Percentiles rank a stretch among this genome's conserved stretches.
Conservation (phyloP, 2,113 vertebrate genomes). For the Clarias macrocephalus region DNA sequence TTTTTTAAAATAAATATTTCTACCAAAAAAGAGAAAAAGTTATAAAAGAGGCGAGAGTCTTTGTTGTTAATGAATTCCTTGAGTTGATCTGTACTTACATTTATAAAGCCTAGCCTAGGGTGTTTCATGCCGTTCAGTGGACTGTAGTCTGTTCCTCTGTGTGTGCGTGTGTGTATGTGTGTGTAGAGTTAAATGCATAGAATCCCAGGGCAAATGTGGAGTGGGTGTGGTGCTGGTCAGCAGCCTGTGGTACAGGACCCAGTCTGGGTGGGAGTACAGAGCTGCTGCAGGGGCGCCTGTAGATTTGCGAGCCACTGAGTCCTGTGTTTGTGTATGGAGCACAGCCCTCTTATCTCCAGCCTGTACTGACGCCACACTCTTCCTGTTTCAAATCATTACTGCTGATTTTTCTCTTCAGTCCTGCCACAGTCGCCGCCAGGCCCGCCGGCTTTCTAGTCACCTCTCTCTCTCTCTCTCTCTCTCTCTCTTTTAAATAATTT, state of each 20-base stretch:
- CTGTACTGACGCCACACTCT: constrained; percentile 89
- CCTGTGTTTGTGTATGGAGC: constrained; percentile 85
- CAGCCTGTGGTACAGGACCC: constrained; percentile 65
- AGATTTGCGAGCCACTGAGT: constrained; percentile 71
- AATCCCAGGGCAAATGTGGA: too few relatives aligned
- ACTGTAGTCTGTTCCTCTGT: constrained; percentile 5
- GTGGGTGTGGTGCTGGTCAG: constrained; percentile 59
- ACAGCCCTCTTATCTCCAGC: constrained; percentile 84
- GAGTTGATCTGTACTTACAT: constrained; percentile 55
- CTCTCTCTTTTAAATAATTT: constrained; percentile 1
- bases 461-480: constrained; percentile 38
- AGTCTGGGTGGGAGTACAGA: constrained; percentile 52
- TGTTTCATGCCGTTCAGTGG: neutral
- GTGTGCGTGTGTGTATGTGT: constrained; percentile 20
- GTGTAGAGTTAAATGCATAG: neutral
- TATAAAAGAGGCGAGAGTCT: constrained; percentile 47
- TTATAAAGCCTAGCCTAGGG: constrained; percentile 45
- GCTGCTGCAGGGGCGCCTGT: constrained; percentile 70
- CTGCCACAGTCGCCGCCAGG: constrained; percentile 71
- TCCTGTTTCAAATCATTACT: constrained; percentile 97
- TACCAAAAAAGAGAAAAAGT: constrained; percentile 42
- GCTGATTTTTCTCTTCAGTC: constrained; percentile 83
- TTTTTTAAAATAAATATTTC: constrained; percentile 39
- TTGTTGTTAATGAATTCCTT: constrained; percentile 58
- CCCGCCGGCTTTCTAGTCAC: constrained; percentile 51